Evolutionary conservation across 1,140 invertebrate genomes (phyloP).

Genomic region (Magallana ariakensis): DNA sequence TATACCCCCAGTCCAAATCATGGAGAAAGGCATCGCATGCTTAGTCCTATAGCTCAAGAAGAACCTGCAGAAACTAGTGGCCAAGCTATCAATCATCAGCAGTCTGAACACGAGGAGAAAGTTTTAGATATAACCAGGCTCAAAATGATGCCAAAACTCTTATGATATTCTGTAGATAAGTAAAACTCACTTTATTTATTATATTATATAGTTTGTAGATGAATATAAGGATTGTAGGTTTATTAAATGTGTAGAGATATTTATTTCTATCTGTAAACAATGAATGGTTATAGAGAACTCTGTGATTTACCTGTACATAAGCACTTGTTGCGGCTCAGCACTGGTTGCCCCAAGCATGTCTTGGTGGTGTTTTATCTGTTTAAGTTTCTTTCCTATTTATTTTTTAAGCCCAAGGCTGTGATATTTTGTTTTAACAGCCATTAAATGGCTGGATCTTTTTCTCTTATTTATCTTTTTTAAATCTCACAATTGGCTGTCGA

Average conservation of each 20-base stretch:
- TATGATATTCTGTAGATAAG: constrained; percentile 55
- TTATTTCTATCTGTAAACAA: not conserved
- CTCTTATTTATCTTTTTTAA: not conserved
- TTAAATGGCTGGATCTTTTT: not conserved
- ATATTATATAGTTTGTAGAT: constrained; percentile 11
- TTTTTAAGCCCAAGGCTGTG: constrained; percentile 44
- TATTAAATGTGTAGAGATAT: not conserved
- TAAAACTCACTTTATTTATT: not conserved
- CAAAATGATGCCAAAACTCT: constrained; percentile 75
- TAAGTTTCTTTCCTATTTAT: constrained; percentile 10
- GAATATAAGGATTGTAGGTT: not conserved
- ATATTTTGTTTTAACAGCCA: constrained; percentile 26
- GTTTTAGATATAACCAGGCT: constrained; percentile 75
- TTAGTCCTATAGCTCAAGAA: constrained; percentile 42
- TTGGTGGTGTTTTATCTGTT: constrained; percentile 41
- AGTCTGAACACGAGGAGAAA: constrained; percentile 61
- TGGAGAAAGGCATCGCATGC: not conserved
- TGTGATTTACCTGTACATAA: not conserved
- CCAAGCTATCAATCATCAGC: not conserved
- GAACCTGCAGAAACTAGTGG: not conserved
- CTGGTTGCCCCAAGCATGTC: constrained; percentile 15
- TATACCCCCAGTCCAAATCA: not conserved
- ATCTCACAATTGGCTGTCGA: too few species aligned
- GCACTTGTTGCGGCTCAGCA: constrained; percentile 26
- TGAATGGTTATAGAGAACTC: not conserved